Evolutionary conservation across 2,888 invertebrate genomes (phyloP), one percentile per base, ranked within the genome.

Genomic region (Hypsopygia costalis): DNA sequence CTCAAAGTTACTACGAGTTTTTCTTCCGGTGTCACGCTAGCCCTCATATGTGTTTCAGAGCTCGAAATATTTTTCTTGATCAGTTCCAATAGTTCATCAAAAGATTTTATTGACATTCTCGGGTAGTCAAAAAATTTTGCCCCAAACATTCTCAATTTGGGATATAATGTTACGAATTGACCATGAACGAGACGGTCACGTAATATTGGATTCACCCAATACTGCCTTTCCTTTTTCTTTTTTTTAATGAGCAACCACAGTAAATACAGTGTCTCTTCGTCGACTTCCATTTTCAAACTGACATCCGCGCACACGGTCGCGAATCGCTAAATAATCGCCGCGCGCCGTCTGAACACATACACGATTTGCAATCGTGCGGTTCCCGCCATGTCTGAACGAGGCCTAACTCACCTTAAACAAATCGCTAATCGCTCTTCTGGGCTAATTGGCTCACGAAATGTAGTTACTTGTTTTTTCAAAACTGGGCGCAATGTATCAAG

Each of bases 61-160:
- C 48, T 27, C 48, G 50, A 45, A 45, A 63, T 44, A 50, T 61
- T 53, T 50, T 57, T 37, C 45, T 46, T 54, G 44, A 62, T 56
- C 39, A 62, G 45, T 55, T 50, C 47, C 47, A 58, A 42, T 46
- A 62, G 43, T 47, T 62, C 52, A 52, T 62, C 55, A 55, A 63
- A 62, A 35, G 58, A 60, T 51, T 53, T 56, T 48, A 56, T 52
- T 44, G 55, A 60, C 61, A 64, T 60, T 53, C 57, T 51, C 41
- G 62, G 59, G 50, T 62, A 61, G 51, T 61, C 39, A 46, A 60
- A 60, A 53, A 63, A 57, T 48, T 52, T 55, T 11, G 45, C 43
- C 36, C 51, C 51, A 49, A 47, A 53, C 46, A 48, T 49, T 55
- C 59, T 60, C 49, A 57, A 52, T 40, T 62, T 62, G 39, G 58